Percentiles rank a stretch among this genome's conserved stretches.
Conservation (phyloP, 2,888 invertebrate species). For the Cyrtodaria siliqua region DNA sequence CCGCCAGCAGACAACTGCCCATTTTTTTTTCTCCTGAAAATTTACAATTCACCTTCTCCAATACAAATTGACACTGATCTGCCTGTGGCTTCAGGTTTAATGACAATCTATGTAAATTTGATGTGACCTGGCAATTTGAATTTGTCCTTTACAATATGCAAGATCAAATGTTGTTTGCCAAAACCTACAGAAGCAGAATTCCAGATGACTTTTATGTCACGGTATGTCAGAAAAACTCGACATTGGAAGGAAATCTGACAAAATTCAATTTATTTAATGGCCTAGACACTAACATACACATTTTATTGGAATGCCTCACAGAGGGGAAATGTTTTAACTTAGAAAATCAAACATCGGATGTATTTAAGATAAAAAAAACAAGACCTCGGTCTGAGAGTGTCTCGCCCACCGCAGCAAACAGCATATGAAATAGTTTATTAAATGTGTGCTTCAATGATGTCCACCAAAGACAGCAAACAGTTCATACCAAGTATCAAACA, state of each 20-base stretch:
- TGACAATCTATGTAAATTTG: slow-evolving; percentile 48
- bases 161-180: slow-evolving; percentile 53
- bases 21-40: no score
- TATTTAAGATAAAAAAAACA: no score
- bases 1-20: no score
- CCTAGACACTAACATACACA: slow-evolving; percentile 54
- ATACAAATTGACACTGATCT: slow-evolving; percentile 35
- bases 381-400: no score
- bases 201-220: slow-evolving; percentile 58
- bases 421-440: no score
- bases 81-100: slow-evolving; percentile 20
- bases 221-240: slow-evolving; percentile 42
- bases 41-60: not conserved
- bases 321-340: slow-evolving; percentile 17
- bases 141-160: slow-evolving; percentile 40
- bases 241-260: slow-evolving; percentile 48
- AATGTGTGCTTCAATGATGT: no score
- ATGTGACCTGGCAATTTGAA: slow-evolving; percentile 40
- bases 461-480: no score
- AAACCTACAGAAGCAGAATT: slow-evolving; percentile 44
- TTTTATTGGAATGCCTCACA: slow-evolving; percentile 32
- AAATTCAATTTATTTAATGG: slow-evolving; percentile 68
- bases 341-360: not conserved
- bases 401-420: no score
- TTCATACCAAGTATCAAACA: not conserved